A percentile compares a stretch with the other conserved stretches of the same genome.
These are phyloP conservation scores for Sitophilus oryzae DNA, from an alignment of 1,140 invertebrate genomes.

Conservation along the genomic window DNA sequence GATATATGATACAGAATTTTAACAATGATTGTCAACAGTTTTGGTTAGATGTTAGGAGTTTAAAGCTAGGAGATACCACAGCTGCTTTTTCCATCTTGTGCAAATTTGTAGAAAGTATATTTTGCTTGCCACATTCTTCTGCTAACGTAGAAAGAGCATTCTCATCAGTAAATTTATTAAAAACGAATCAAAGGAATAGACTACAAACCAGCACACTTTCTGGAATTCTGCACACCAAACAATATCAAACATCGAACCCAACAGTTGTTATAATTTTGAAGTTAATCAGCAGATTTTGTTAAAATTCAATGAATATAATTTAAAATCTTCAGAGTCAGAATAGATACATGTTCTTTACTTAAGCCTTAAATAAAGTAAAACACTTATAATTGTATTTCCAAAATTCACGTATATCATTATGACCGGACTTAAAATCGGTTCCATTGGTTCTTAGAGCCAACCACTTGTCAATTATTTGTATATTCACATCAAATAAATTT, in stretches of 20 bases:
- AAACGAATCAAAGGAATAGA: conserved; percentile 22
- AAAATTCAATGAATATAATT: too few relatives aligned
- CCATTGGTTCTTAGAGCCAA: conserved; percentile 1
- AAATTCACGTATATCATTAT: conserved; percentile 9
- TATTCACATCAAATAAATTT: not conserved
- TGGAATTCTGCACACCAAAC: conserved; percentile 14
- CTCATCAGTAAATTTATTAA: conserved; percentile 16
- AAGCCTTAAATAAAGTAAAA: too few relatives aligned
- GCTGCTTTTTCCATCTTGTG: too few relatives aligned
- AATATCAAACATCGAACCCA: too few relatives aligned
- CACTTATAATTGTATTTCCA: not conserved
- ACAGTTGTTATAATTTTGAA: too few relatives aligned
- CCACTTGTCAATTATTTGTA: conserved; percentile 10
- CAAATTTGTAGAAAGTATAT: conserved; percentile 20
- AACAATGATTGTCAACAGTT: too few relatives aligned
- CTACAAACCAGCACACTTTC: conserved; percentile 7
- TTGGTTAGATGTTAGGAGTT: too few relatives aligned
- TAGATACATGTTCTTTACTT: too few relatives aligned
- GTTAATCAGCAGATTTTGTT: too few relatives aligned
- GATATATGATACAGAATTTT: too few relatives aligned
- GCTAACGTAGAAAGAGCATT: conserved; percentile 25
- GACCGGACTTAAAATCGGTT: not conserved
- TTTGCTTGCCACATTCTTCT: conserved; percentile 21
- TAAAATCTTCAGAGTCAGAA: too few relatives aligned
- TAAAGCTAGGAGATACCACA: too few relatives aligned